Base-by-base conservation (phyloP, 2,888 invertebrate species). In the Steinernema carpocapsae region DNA sequence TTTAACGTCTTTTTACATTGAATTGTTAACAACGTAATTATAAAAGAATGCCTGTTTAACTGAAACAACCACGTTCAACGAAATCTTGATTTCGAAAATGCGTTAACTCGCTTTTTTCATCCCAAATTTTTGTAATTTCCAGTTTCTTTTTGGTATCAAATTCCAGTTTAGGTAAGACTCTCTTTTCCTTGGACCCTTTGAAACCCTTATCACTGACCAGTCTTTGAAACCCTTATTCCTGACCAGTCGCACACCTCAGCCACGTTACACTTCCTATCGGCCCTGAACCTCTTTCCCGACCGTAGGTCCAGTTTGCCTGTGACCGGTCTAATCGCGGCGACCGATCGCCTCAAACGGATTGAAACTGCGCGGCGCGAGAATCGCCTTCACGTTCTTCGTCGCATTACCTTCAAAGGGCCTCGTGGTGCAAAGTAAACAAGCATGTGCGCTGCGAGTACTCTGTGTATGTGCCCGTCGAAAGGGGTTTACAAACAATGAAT, bases 401-500 rank as follows among this genome's bases (percentile, higher is more conserved):
- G 56, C 26, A 22, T 3, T 17, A 24, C 56, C 26, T 56, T 26
- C 56, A 56, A 56, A 56, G 26, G 26, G 24, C 56, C 56, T 24
- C 26, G 26, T 7, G 24, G 56, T 56, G 26, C 56, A 56, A 56
- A 56, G 56, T 56, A 56, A 56, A 56, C 56, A 56, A 56, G 56
- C 56, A 56, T 56, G 56, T 7, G 56, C 56, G 56, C 26, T 56
- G 56, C 26, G 56, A 26, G 56, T 56, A 56, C 56, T 56, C n/a
- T 56, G 56, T 56, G 26, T 56, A 26, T 56, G 56, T 19, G 56
- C 56, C 26, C 24, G 24, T 56, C 56, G 56, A 56, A 56, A 56
- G 56, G 56, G 56, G 56, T 56, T 56, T 56, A 56, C 56, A 56
- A 56, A 56, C 56, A 56, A 56, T 56, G 56, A 56, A 56, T 56